Evolutionary conservation across 2,888 invertebrate species (phyloP).

Genomic region (Macrosiphum euphorbiae): DNA sequence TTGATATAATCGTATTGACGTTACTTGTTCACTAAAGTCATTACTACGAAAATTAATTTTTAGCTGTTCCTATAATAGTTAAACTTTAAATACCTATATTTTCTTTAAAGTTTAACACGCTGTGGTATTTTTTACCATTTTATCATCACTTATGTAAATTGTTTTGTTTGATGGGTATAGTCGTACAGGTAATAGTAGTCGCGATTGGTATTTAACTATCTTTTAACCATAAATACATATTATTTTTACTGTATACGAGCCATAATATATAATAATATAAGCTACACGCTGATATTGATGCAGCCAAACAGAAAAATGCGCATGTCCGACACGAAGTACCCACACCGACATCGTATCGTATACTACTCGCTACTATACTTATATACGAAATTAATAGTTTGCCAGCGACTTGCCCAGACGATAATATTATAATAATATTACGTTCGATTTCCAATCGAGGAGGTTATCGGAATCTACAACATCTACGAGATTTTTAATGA

Average conservation of each 20-base stretch:
- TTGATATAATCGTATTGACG: neutral
- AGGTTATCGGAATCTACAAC: neutral
- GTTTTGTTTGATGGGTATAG: neutral
- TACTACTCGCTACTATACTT: neutral
- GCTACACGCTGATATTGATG: neutral
- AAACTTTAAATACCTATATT: neutral
- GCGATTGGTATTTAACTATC: neutral
- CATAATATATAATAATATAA: too few species aligned
- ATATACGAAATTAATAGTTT: constrained; percentile 12
- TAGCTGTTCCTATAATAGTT: neutral
- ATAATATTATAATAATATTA: neutral
- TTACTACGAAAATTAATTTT: neutral
- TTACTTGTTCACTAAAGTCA: neutral
- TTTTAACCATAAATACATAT: neutral
- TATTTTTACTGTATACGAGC: neutral
- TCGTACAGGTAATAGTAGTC: neutral
- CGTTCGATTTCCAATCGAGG: constrained; percentile 19
- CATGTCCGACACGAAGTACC: neutral
- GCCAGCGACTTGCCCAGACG: neutral
- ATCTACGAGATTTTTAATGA: constrained; percentile 41
- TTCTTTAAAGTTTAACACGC: neutral
- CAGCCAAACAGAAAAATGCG: neutral
- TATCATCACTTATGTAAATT: neutral
- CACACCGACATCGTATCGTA: neutral
- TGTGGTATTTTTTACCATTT: neutral